phyloP scores from a whole-genome alignment of 1,140 invertebrate genomes.

The Drosophila punjabiensis region DNA sequence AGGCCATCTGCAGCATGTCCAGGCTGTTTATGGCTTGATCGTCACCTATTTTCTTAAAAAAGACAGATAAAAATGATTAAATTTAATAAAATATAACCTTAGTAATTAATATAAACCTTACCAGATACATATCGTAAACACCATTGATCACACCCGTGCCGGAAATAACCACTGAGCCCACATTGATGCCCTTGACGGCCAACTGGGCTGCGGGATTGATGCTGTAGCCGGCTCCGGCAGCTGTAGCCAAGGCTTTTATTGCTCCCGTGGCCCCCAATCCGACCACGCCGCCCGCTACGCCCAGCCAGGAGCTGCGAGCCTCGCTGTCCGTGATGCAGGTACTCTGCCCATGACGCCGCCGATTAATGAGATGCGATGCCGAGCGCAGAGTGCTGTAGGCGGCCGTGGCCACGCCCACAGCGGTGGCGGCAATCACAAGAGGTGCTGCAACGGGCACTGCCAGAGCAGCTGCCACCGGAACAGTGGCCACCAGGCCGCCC shows the following conservation, averaged over 20 bases:
- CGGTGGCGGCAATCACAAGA: constrained; percentile 55
- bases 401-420: constrained; percentile 53
- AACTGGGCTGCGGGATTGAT: constrained; percentile 48
- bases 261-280: constrained; percentile 70
- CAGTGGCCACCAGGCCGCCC: constrained; percentile 59
- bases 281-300: constrained; percentile 69
- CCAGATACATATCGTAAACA: constrained; percentile 72
- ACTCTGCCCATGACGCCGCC: constrained; percentile 62
- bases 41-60: constrained; percentile 55
- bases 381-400: constrained; percentile 68
- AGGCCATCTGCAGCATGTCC: constrained; percentile 70
- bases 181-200: constrained; percentile 67
- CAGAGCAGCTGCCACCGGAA: constrained; percentile 63
- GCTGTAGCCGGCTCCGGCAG: constrained; percentile 36
- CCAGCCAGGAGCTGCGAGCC: constrained; percentile 76
- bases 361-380: constrained; percentile 50
- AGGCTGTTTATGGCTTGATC: constrained; percentile 53
- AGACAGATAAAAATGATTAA: too few relatives aligned
- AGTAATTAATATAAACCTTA: constrained; percentile 5
- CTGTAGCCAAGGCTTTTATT: constrained; percentile 43
- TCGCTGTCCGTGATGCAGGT: constrained; percentile 59
- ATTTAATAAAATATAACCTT: not conserved
- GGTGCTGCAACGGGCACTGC: constrained; percentile 62
- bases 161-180: constrained; percentile 66
- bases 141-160: constrained; percentile 63